Conservation (phyloP, 2,113 vertebrate species). For the Psammodynastes pulverulentus region DNA sequence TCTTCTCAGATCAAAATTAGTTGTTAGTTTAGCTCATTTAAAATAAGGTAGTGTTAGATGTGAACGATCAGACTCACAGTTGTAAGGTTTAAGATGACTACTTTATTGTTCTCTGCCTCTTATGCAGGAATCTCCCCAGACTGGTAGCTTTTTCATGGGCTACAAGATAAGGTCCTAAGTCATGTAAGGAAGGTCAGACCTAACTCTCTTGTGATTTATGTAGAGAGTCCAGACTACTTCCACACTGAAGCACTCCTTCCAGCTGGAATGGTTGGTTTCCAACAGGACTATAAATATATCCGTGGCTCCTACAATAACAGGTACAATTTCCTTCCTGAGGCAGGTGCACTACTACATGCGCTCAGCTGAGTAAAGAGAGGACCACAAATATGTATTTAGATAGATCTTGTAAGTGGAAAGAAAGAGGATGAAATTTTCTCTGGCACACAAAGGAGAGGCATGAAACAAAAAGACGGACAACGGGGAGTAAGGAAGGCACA, state of each 20-base stretch:
- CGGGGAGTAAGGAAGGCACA: conserved; percentile 5
- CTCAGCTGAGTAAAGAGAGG: conserved; percentile 41
- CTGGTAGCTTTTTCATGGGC: not conserved
- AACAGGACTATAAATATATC: not conserved
- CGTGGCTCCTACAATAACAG: conserved; percentile 1
- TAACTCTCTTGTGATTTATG: not conserved
- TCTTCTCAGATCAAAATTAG: not conserved
- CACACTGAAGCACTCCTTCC: not conserved
- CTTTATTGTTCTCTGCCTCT: not conserved
- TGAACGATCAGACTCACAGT: not conserved
- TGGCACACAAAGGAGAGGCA: conserved; percentile 33
- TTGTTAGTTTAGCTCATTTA: conserved; percentile 2
- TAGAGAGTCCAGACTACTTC: not conserved
- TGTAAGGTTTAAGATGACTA: not conserved
- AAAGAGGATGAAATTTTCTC: conserved; percentile 46
- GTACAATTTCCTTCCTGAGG: conserved; percentile 16
- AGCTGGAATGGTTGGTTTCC: not conserved
- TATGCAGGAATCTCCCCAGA: not conserved
- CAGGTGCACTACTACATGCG: conserved; percentile 46
- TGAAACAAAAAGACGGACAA: conserved; percentile 40
- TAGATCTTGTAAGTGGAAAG: conserved; percentile 12
- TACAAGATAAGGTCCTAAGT: not conserved
- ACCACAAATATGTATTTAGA: conserved; percentile 31
- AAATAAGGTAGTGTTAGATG: not conserved
- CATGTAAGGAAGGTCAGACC: not conserved